Base-by-base conservation (phyloP, 2,113 vertebrate genomes). In the human (Homo sapiens) region DNA sequence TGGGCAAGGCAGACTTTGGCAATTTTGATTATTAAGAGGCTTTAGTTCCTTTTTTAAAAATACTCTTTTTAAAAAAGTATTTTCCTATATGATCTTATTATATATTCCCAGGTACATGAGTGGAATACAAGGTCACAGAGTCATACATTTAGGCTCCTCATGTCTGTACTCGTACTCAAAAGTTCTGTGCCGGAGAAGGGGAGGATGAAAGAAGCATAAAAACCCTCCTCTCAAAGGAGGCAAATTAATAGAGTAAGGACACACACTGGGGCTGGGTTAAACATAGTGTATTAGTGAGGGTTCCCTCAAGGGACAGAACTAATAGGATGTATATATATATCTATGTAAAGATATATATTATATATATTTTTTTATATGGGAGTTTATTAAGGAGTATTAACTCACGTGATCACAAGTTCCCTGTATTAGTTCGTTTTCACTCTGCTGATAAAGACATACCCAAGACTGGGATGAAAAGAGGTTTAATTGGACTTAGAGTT, bases 241-340 rank as follows among this genome's bases (percentile, higher is more conserved):
- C 25, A 22, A 16, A 14, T 32, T 5, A 16, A 9, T 4, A 16
- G 7, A 17, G 0, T 7, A 48, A n/a, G n/a, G 18, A 10, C 3
- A 32, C 7, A 17, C 0, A 3, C 17, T 6, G 11, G 7, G 23
- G 11, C 0, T 9, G n/a, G 6, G 4, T 14, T 18, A 20, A 25
- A 10, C 10, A 2, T 17, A 5, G 23, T 13, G 32, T 61, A 61
- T 61, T 61, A 13, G 59, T 59, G 8, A 10, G 23, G 10, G 25
- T 12, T 61, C 59, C 27, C 25, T 61, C 23, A 4, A 59, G 57
- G 57, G 57, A 59, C 57, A 25, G 23, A 59, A 59, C 57, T 11
- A 59, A 59, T 25, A 59, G 57, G 8, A 59, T 59, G 8, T 9
- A 1, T 25, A 25, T 25, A 25, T 59, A 25, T 59, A 59, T 59